Percentiles rank a stretch among this genome's conserved stretches.
Conservation (phyloP, 1,140 invertebrate species). For the Calliphora vicina region DNA sequence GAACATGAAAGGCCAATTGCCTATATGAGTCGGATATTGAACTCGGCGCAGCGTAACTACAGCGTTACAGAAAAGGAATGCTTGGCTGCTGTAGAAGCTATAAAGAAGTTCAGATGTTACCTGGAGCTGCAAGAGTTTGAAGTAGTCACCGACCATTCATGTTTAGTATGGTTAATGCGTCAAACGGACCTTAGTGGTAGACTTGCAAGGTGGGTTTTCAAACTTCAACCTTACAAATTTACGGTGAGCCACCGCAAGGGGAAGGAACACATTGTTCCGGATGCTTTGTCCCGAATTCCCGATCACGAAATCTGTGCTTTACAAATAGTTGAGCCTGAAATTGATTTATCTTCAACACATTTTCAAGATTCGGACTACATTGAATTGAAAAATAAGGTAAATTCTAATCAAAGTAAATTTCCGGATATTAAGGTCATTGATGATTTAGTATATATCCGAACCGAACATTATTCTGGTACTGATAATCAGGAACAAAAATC, state of each 20-base stretch:
- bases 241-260: neutral
- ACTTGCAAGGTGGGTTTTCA: conserved; percentile 50
- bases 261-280: conserved; percentile 21
- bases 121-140: conserved; percentile 58
- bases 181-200: conserved; percentile 58
- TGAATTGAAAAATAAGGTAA: neutral
- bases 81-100: conserved; percentile 36
- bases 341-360: neutral
- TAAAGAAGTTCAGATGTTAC: conserved; percentile 60
- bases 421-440: neutral
- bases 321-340: neutral
- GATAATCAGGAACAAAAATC: neutral
- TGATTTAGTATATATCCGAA: neutral
- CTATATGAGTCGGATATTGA: conserved; percentile 37
- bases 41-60: conserved; percentile 20
- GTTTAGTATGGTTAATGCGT: conserved; percentile 50
- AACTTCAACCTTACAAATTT: conserved; percentile 39
- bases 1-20: conserved; percentile 38
- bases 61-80: conserved; percentile 35
- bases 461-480: neutral
- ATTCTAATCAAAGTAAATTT: neutral
- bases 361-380: neutral
- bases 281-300: neutral
- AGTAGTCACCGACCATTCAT: conserved; percentile 54
- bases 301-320: neutral